Evolutionary conservation across 2,888 invertebrate genomes (phyloP).

Genomic region (Cataglyphis altisquamis): DNA sequence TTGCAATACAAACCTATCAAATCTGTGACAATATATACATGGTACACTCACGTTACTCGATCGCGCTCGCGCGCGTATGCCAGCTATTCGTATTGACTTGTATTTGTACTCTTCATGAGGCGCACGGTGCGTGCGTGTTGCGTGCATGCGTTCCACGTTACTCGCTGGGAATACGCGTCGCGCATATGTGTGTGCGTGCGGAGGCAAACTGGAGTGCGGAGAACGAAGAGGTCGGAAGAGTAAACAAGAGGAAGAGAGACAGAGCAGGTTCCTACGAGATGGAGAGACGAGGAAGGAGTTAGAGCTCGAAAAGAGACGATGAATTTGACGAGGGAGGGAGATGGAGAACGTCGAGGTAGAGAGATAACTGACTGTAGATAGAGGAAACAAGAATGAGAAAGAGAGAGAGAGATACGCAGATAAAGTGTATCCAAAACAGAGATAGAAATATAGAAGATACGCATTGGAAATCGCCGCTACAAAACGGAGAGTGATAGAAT

Average conservation of each 20-base stretch:
- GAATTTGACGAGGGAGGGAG: slow-evolving; percentile 34
- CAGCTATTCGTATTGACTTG: slow-evolving; percentile 52
- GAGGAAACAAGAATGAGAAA: slow-evolving; percentile 44
- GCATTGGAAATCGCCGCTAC: slow-evolving; percentile 25
- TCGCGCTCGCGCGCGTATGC: slow-evolving; percentile 35
- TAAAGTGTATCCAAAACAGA: slow-evolving; percentile 15
- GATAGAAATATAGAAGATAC: slow-evolving; percentile 39
- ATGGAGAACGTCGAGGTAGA: slow-evolving; percentile 29
- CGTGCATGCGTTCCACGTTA: slow-evolving; percentile 32
- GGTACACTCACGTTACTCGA: slow-evolving; percentile 19
- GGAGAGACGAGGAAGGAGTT: slow-evolving; percentile 26
- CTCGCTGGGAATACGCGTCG: slow-evolving; percentile 24
- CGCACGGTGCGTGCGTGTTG: slow-evolving; percentile 49
- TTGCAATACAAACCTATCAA: slow-evolving; percentile 31
- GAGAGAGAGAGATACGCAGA: slow-evolving; percentile 15
- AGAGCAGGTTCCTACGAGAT: slow-evolving; percentile 34
- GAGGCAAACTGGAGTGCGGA: slow-evolving; percentile 50
- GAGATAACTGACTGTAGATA: slow-evolving; percentile 43
- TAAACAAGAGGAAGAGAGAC: slow-evolving; percentile 43
- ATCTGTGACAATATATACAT: slow-evolving; percentile 32
- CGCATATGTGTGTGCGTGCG: slow-evolving; percentile 9
- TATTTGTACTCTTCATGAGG: slow-evolving; percentile 46
- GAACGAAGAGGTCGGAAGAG: slow-evolving; percentile 46
- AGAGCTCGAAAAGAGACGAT: slow-evolving; percentile 39
- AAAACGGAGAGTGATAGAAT: slow-evolving; percentile 36